Conservation (phyloP, 1,140 invertebrate genomes). For the Caenorhabditis brenneri region DNA sequence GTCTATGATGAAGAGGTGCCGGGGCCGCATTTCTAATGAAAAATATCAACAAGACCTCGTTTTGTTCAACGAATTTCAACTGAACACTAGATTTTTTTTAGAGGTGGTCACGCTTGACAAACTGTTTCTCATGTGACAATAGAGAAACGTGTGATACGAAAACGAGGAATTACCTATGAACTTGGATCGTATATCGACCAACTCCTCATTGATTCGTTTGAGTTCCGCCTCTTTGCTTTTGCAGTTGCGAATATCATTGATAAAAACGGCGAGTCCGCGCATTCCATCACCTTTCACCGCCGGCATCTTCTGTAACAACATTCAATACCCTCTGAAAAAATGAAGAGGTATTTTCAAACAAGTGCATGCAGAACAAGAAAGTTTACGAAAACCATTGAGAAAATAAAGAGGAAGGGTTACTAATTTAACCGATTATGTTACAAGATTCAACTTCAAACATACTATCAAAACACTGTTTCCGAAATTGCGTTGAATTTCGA, state of each 20-base stretch:
- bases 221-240: slow-evolving; percentile 99
- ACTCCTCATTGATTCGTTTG: slow-evolving; percentile 98
- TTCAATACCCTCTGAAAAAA: slow-evolving; percentile 37
- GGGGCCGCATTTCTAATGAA: no score
- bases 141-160: no score
- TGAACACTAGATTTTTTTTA: no score
- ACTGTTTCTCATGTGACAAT: no score
- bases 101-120: no score
- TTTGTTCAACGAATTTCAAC: no score
- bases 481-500: neutral
- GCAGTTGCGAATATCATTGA: slow-evolving; percentile 99
- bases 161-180: slow-evolving; percentile 81
- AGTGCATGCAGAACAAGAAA: neutral
- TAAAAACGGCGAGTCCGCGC: slow-evolving; percentile 99
- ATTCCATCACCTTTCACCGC: slow-evolving; percentile 99
- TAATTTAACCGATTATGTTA: no score
- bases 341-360: neutral
- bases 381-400: neutral
- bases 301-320: slow-evolving; percentile 79
- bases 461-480: neutral
- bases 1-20: no score
- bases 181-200: slow-evolving; percentile 98
- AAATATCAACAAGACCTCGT: no score
- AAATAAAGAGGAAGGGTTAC: neutral
- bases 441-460: neutral